phyloP scores from a whole-genome alignment of 2,888 invertebrate genomes.

The Hypselothyrea guttata region DNA sequence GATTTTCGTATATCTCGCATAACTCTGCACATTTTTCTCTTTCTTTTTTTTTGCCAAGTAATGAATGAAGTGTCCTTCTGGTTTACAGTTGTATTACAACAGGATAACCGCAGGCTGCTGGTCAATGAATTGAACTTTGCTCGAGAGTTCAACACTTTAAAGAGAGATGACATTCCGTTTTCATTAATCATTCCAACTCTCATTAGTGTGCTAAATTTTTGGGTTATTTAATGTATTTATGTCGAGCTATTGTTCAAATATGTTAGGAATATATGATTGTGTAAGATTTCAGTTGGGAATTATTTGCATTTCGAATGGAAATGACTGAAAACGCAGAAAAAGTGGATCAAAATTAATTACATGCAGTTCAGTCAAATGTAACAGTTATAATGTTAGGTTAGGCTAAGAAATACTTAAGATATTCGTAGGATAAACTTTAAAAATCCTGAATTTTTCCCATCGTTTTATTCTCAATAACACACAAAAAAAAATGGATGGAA shows the following conservation, averaged over 20 bases:
- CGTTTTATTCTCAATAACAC: no score
- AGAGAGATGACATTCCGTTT: constrained; percentile 18
- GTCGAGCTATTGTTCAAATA: constrained; percentile 2
- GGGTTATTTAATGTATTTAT: constrained; percentile 10
- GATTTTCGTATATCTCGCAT: no score
- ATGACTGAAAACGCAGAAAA: no score
- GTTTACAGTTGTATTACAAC: constrained; percentile 15
- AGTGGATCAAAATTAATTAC: no score
- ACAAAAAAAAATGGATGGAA: no score
- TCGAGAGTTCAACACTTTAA: constrained; percentile 35
- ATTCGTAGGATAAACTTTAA: no score
- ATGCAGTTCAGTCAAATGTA: not conserved
- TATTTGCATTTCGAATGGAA: no score
- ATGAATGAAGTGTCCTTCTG: constrained; percentile 49
- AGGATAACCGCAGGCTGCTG: constrained; percentile 36
- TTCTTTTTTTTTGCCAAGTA: constrained; percentile 41
- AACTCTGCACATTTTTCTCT: constrained; percentile 13
- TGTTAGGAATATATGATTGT: constrained; percentile 17
- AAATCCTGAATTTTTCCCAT: no score
- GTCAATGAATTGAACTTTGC: constrained; percentile 18
- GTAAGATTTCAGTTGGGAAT: no score
- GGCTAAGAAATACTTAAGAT: no score
- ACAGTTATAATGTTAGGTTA: not conserved
- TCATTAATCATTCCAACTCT: constrained; percentile 45
- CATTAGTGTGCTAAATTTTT: constrained; percentile 29